phyloP scores from a whole-genome alignment of 2,113 vertebrate species.

The Elephantulus edwardii region DNA sequence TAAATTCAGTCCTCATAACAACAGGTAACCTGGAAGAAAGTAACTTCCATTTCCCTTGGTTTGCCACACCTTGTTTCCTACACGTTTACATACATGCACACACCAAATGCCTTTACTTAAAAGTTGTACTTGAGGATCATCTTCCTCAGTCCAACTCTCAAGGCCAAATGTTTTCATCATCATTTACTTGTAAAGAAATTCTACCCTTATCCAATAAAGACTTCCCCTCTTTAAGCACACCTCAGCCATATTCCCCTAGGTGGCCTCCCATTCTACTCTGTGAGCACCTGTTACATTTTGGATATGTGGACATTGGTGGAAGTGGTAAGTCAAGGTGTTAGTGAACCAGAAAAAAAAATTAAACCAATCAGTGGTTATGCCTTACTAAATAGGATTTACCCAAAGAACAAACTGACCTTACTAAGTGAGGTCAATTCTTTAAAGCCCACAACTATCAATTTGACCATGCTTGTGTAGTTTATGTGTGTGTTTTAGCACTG shows the following conservation, averaged over 20 bases:
- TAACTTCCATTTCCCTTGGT: neutral
- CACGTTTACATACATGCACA: too few relatives aligned
- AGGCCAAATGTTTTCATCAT: neutral
- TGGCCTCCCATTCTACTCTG: neutral
- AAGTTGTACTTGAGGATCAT: neutral
- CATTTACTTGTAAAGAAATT: conserved; percentile 10
- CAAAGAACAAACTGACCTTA: neutral
- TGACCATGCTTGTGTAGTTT: neutral
- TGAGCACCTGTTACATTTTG: neutral
- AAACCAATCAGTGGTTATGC: neutral
- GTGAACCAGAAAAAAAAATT: neutral
- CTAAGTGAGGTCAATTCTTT: conserved; percentile 15
- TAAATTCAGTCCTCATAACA: neutral
- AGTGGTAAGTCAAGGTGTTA: neutral
- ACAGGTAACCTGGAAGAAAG: conserved; percentile 12
- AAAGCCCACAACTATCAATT: neutral
- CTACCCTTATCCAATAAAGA: neutral
- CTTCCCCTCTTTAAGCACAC: neutral
- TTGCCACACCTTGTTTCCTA: neutral
- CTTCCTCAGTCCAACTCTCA: neutral
- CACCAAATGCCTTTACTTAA: neutral
- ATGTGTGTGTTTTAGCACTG: neutral
- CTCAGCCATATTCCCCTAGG: neutral
- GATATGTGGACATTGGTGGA: conserved; percentile 1
- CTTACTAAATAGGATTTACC: neutral